Conservation (phyloP, 2,888 invertebrate species). For the Tetramorium bicarinatum region DNA sequence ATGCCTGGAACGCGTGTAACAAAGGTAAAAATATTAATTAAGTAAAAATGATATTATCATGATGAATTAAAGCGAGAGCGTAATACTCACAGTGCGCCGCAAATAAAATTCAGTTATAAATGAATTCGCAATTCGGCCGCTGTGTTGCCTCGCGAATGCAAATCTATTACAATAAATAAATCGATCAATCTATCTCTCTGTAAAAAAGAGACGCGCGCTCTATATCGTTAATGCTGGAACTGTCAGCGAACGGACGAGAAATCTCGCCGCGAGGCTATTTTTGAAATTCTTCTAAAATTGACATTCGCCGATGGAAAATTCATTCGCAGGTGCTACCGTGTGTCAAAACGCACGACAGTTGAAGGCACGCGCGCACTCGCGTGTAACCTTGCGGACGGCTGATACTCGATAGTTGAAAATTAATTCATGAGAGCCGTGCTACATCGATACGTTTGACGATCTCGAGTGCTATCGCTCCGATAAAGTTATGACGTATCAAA, state of each 20-base stretch:
- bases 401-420: conserved; percentile 57
- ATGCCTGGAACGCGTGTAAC: background rate
- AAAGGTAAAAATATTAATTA: conserved; percentile 37
- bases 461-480: conserved; percentile 13
- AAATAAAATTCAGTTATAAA: conserved; percentile 31
- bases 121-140: conserved; percentile 20
- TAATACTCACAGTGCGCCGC: background rate
- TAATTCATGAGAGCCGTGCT: conserved; percentile 48
- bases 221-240: conserved; percentile 41
- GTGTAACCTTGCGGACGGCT: conserved; percentile 49
- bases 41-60: conserved; percentile 17
- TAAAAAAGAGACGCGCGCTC: conserved; percentile 10
- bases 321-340: conserved; percentile 52
- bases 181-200: conserved; percentile 6
- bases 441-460: conserved; percentile 51
- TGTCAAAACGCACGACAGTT: conserved; percentile 52
- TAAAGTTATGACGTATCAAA: conserved; percentile 18
- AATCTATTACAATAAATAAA: conserved; percentile 37
- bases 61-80: conserved; percentile 3
- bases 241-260: conserved; percentile 40
- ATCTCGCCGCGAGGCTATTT: conserved; percentile 48
- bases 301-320: conserved; percentile 54
- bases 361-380: conserved; percentile 41
- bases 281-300: conserved; percentile 46
- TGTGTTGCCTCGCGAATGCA: conserved; percentile 4